Evolutionary conservation across 2,888 invertebrate genomes (phyloP), one percentile per base, ranked within the genome.

Genomic region (Dasysyrphus albostriatus): DNA sequence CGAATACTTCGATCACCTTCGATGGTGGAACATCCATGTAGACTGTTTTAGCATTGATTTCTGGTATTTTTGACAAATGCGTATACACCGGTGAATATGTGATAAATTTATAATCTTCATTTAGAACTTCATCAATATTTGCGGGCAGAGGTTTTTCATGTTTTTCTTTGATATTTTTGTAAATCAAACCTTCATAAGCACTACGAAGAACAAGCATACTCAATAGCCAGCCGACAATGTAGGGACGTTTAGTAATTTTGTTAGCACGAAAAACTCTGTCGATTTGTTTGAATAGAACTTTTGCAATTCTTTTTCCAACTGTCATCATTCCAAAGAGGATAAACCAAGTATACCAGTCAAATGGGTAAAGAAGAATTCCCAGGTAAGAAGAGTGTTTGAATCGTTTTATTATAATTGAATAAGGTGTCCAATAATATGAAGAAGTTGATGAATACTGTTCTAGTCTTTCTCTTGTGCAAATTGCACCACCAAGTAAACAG

Each of bases 101-200:
- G 4, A 61, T 42, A 24, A 90, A 83, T 2, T 16, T 70, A 42
- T 88, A 90, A 0, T 80, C 84, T 14, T 61, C 34, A 0, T 1
- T 34, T 10, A 89, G 0, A 0, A 88, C 81, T 47, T 89, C 74
- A 0, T 89, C 81, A 10, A 90, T 24, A 3, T 88, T 89, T 9
- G 32, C 67, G 0, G 91, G 90, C 63, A 89, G 14, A 0, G 88
- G 80, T n/a, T 88, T 88, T 9, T n/a, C 37, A 3, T 90, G 90
- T 3, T 88, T 83, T 70, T 89, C 89, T 69, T 88, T 89, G 0
- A 90, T 83, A 24, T 88, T 88, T 59, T 89, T 79, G 34, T 90
- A 90, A 0, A 90, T 75, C 10, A 89, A 89, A 5, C 89, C 83
- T 63, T 90, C 91, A 47, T 90, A 90, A 14, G 89, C 47, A 19